Conservation (phyloP, 2,797 vertebrate genomes). For the Acanthopagrus latus region DNA sequence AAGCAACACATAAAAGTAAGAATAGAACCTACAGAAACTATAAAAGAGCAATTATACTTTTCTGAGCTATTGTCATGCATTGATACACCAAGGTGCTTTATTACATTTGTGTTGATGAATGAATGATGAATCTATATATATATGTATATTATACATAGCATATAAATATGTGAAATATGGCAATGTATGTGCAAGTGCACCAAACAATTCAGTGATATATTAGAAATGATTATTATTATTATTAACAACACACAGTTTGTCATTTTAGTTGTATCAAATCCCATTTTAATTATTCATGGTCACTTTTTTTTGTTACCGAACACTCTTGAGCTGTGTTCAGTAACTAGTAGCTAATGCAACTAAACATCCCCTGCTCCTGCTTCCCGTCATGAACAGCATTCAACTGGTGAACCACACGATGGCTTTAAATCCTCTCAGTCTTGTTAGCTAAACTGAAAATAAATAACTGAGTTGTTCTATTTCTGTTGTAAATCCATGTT, state of each 20-base stretch:
- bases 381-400: not conserved
- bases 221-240: not conserved
- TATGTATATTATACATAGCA: too few species aligned
- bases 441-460: conserved; percentile 3
- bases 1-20: not conserved
- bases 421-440: not conserved
- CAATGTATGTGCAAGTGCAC: not conserved
- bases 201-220: not conserved
- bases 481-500: not conserved
- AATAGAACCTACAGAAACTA: too few species aligned
- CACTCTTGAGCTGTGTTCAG: not conserved
- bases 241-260: too few species aligned
- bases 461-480: conserved; percentile 1
- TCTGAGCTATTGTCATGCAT: not conserved
- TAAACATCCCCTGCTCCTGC: not conserved
- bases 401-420: not conserved
- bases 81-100: not conserved
- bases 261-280: too few species aligned
- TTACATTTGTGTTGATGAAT: too few species aligned
- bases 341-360: conserved; percentile 5
- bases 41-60: too few species aligned
- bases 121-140: too few species aligned
- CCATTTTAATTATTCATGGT: not conserved
- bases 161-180: too few species aligned
- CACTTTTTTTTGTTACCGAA: not conserved